Evolutionary conservation across 2,113 vertebrate genomes (phyloP), one percentile per base, ranked within the genome.

Genomic region (Ceratotherium simum): DNA sequence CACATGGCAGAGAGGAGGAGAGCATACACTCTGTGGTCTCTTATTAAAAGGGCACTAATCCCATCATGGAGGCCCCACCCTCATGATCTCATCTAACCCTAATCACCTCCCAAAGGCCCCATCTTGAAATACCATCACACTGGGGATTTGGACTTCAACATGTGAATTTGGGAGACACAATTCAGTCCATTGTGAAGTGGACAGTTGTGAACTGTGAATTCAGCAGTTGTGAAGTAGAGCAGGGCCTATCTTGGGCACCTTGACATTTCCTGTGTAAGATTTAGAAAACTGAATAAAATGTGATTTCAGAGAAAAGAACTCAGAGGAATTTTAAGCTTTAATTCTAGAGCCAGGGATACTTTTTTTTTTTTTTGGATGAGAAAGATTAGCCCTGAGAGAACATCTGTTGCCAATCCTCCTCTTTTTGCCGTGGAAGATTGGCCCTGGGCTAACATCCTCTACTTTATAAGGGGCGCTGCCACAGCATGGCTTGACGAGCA

Each of bases 121-220:
- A 0, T 4, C 46, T 72, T 70, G 76, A 16, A 4, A 31, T 48
- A 9, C 4, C 6, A 0, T 6, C 2, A 0, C 14, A 0, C 7
- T 3, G 8, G 21, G n/a, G 75, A 0, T 31, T 23, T 14, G 78
- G 17, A 8, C 54, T 25, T 51, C 17, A 14, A 2, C 36, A 0
- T 51, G 4, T 46, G 18, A 7, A 16, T 33, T 1, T 27, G 12
- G 29, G 46, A 31, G 62, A 21, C 18, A 1, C 9, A 5, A 4
- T 33, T 60, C 4, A 6, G 42, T n/a, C 27, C 42, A 0, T 5
- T 42, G 42, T 42, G 42, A 42, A 42, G 42, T 42, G 42, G 42
- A 42, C 42, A 42, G 42, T 42, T 42, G 42, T 42, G 42, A 42
- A 42, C 42, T 42, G 42, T 42, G 42, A 42, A 42, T 42, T 42